Evolutionary conservation across 35 echinoderm and acorn worm genomes (phyloP).

Genomic region (Apostichopus californicus): DNA sequence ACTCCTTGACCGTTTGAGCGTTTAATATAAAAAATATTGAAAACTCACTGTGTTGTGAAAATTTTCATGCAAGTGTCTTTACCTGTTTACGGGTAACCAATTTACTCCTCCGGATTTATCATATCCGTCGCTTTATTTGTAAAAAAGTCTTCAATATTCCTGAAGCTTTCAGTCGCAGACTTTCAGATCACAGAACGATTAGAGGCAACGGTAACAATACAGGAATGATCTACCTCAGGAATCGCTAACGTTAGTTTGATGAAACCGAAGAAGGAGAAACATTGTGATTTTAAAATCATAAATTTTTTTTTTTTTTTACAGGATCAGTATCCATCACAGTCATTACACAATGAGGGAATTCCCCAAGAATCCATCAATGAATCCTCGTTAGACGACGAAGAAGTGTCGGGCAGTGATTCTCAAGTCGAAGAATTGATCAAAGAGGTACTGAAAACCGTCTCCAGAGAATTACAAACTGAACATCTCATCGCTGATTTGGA

Average conservation of each 20-base stretch:
- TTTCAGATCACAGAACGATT: not conserved
- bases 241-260: not conserved
- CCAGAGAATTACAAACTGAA: not conserved
- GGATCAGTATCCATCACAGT: not conserved
- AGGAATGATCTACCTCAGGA: not conserved
- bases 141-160: no score
- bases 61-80: no score
- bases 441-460: conserved; percentile 1
- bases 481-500: no score
- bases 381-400: not conserved
- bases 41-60: no score
- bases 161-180: not conserved
- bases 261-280: not conserved
- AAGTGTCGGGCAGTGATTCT: not conserved
- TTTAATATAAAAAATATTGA: no score
- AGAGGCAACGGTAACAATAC: not conserved
- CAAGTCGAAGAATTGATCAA: not conserved
- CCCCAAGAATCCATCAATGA: not conserved
- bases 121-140: no score
- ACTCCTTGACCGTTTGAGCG: not conserved
- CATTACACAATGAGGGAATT: not conserved
- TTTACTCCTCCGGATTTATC: no score
- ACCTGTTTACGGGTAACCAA: no score
- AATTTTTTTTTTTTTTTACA: not conserved
- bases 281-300: not conserved